Evolutionary conservation across 2,797 vertebrate species (phyloP).

Genomic region (Decapterus maruadsi): DNA sequence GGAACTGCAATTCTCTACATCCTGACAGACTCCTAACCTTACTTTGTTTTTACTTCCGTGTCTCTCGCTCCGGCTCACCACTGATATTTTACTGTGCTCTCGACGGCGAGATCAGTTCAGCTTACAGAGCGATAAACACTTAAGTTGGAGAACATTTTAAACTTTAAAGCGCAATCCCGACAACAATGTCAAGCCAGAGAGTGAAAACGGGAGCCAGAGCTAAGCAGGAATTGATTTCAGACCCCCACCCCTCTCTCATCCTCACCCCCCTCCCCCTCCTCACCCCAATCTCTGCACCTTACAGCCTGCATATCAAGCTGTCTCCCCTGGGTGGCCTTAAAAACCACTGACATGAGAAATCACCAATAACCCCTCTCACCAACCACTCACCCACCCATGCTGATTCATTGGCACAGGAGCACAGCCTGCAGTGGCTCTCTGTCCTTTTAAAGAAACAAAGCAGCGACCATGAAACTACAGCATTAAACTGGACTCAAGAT

Average conservation of each 20-base stretch:
- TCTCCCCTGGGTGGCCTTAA: constrained; percentile 67
- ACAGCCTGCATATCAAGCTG: constrained; percentile 58
- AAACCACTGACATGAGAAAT: constrained; percentile 76
- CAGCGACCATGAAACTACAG: constrained; percentile 58
- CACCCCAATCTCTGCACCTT: constrained; percentile 48
- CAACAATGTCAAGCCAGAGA: constrained; percentile 36
- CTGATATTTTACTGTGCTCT: constrained; percentile 1
- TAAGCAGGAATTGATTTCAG: constrained; percentile 61
- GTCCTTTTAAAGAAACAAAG: constrained; percentile 68
- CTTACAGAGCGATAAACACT: constrained; percentile 35
- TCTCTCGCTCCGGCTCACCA: background rate
- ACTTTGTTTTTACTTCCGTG: background rate
- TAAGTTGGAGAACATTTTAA: constrained; percentile 33
- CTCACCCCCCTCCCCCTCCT: constrained; percentile 30
- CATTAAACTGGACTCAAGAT: constrained; percentile 64
- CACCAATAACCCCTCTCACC: constrained; percentile 49
- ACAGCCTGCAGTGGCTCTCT: constrained; percentile 25
- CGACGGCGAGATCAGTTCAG: constrained; percentile 18
- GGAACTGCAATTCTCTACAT: constrained; percentile 5
- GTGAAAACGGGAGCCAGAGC: constrained; percentile 21
- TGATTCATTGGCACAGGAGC: constrained; percentile 45
- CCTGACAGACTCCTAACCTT: constrained; percentile 9
- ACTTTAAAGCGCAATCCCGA: constrained; percentile 29
- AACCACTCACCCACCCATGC: background rate
- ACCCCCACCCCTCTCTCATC: constrained; percentile 28